Evolutionary conservation across 2,113 vertebrate species (phyloP).

Genomic region (Callionymus lyra): DNA sequence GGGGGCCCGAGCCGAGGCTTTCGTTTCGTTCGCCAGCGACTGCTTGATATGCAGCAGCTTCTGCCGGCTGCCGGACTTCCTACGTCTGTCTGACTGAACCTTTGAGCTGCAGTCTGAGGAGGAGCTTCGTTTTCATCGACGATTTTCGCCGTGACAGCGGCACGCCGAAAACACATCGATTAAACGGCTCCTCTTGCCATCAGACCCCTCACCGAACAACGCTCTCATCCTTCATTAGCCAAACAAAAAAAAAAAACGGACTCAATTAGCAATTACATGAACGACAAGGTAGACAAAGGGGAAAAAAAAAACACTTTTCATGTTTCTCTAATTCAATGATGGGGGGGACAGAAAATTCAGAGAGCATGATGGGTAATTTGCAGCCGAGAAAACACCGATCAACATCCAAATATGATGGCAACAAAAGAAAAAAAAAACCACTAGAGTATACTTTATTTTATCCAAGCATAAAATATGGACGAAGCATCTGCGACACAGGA

Average conservation of each 20-base stretch:
- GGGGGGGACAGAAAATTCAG: too few relatives aligned
- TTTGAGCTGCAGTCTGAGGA: constrained; percentile 49
- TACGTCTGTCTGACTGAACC: constrained; percentile 52
- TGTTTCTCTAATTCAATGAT: too few relatives aligned
- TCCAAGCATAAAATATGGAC: too few relatives aligned
- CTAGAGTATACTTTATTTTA: too few relatives aligned
- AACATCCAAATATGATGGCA: too few relatives aligned
- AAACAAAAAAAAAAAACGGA: constrained; percentile 29
- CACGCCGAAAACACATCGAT: constrained; percentile 45
- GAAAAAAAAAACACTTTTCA: too few relatives aligned
- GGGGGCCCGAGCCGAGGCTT: constrained; percentile 40
- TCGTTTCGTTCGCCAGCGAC: constrained; percentile 31
- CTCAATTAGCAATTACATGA: too few relatives aligned
- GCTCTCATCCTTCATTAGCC: constrained; percentile 33
- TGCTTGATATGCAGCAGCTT: constrained; percentile 60
- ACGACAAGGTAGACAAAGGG: too few relatives aligned
- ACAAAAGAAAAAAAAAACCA: too few relatives aligned
- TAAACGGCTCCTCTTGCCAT: constrained; percentile 40
- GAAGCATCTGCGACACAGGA: too few relatives aligned
- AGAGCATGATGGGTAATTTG: too few relatives aligned
- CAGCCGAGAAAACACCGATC: too few relatives aligned
- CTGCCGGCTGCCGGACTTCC: constrained; percentile 44
- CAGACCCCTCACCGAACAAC: constrained; percentile 17
- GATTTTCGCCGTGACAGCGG: constrained; percentile 43
- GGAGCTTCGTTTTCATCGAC: constrained; percentile 48